Evolutionary conservation across 1,140 invertebrate genomes (phyloP), one percentile per base, ranked within the genome.

Genomic region (Homalodisca vitripennis): DNA sequence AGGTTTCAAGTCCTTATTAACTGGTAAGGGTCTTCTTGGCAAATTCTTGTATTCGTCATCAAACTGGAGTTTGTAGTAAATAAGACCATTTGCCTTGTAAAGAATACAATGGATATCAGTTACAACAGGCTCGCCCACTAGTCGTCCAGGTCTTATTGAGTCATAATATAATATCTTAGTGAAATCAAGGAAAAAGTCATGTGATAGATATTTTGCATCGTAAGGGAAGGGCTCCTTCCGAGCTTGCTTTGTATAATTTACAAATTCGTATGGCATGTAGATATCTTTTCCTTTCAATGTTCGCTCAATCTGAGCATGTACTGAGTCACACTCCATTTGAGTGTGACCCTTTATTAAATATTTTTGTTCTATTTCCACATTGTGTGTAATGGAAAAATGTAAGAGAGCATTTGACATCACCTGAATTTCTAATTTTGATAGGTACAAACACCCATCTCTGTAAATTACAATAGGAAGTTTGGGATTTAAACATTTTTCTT

Each of bases 301-400:
- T 63, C 55, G 71, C 67, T 77, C 73, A 34, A 78, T 77, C 12
- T 64, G 55, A 46, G 63, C 72, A 69, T 82, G 79, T 1, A 80
- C 76, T 10, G 73, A 75, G 68, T 82, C 80, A 66, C 74, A 74
- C 66, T 81, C 79, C 78, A 81, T 82, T 60, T 80, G n/a, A n/a
- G n/a, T n/a, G n/a, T n/a, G n/a, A n/a, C n/a, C n/a, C n/a, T 66
- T 66, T 31, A 46, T 46, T 1, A 66, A 41, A 41, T 34, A 66
- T 2, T 66, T 66, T 46, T 66, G 64, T 6, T 12, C 63, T 34
- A 80, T 75, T 22, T 62, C 73, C 47, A 77, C 64, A 29, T 72
- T 67, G 29, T 71, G 64, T 34, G 65, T 51, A 20, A 69, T 48
- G 53, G 73, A 66, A 26, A 75, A 72, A 69, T 71, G 34, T 12